Evolutionary conservation across 2,888 invertebrate genomes (phyloP), one percentile per base, ranked within the genome.

Genomic region (Drosophila paranaensis): DNA sequence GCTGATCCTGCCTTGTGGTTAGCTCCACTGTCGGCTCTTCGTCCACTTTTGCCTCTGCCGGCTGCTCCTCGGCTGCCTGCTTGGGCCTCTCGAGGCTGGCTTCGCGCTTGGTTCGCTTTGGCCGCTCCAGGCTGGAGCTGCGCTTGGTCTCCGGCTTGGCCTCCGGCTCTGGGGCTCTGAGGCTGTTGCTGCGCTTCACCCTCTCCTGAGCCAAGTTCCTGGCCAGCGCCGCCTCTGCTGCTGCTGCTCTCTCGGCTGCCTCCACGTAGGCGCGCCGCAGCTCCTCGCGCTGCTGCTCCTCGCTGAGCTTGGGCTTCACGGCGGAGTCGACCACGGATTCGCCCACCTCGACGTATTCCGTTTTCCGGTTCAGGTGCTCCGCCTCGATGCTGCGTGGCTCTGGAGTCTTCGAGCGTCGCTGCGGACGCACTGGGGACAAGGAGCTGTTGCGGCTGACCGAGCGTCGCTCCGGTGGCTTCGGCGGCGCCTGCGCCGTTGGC

Each of bases 321-420:
- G 43, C 25, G 4, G 56, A 45, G 2, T 42, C 69, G 0, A 16
- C 54, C 0, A 54, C 33, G 6, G 71, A 40, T 45, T 88, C 88
- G 0, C 82, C 89, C 37, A 89, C 71, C 20, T 75, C 83, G n/a
- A 87, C 51, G 79, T 91, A 73, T 62, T 88, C 67, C 6, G 50
- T 46, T 45, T 82, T 77, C 77, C 80, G 77, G 0, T 66, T 64
- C 3, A 78, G 20, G 20, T 89, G 65, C 57, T 51, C 48, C 0
- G 10, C 69, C 4, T 71, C 79, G 3, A 5, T 69, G 6, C 66
- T 78, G 3, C 83, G 79, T 11, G 84, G 89, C 39, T 92, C 91
- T 0, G 91, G 91, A 0, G 92, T 91, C 71, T 88, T 92, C 0
- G 92, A 92, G 39, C 91, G 89, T 9, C 92, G 65, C 46, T 90